Evolutionary conservation across 1,140 invertebrate species (phyloP), one percentile per base, ranked within the genome.

Genomic region (Euglossa dilemma): DNA sequence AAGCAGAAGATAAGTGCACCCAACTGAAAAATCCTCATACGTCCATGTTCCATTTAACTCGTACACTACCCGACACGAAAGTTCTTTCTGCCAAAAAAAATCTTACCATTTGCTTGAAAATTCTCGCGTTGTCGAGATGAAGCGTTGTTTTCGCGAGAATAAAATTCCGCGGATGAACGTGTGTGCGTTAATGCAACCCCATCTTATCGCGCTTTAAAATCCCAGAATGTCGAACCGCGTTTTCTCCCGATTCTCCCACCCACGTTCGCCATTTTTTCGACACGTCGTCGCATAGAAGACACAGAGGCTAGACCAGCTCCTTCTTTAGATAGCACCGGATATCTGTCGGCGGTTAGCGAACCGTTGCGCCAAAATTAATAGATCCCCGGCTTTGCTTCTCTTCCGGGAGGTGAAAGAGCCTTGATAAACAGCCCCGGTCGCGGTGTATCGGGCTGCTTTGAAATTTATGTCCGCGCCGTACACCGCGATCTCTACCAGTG

Each of bases 351-450:
- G 83, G 89, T 82, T 91, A 82, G 81, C 76, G 88, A 88, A 86
- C 83, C 84, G 87, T 87, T 84, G 63, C 80, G 69, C 80, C 81
- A 76, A 90, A 91, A 91, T 91, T 91, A 90, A 91, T 91, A 90
- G 89, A 89, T 86, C 87, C 71, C 45, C 71, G 63, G 79, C 61
- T 79, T 75, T 54, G 63, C 57, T 83, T 85, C 83, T 78, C 83
- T 80, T 85, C 66, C 72, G 67, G 64, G 61, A 82, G 80, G 85
- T 87, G 86, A 86, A 90, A 83, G 79, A 85, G 83, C 66, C 81
- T 84, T 90, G 91, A 91, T 92, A 91, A 91, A 92, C 88, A 36
- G 83, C 87, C 61, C 6, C 59, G 73, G 79, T 74, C 28, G 23
- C 73, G n/a, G 79, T 89, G 87, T 91, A 91, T 89, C 86, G 86